phyloP scores from a whole-genome alignment of 2,113 vertebrate species.

The Eolophus roseicapilla region DNA sequence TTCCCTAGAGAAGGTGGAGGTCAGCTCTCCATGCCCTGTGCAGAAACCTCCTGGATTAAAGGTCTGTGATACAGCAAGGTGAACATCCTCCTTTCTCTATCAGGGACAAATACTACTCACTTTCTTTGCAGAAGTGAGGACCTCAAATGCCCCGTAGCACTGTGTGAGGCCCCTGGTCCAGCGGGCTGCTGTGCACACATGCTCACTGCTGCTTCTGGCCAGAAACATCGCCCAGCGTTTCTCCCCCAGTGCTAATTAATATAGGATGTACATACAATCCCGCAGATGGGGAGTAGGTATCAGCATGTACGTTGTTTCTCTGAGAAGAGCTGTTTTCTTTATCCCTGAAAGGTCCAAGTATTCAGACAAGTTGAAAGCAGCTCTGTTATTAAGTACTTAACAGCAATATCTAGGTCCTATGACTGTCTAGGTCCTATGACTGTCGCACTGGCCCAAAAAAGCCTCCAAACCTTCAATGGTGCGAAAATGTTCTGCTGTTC shows the following conservation, averaged over 20 bases:
- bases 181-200: neutral
- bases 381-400: neutral
- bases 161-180: rapidly evolving
- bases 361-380: neutral
- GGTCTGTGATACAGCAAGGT: neutral
- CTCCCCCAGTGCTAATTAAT: neutral
- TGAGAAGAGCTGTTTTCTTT: neutral
- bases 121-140: neutral
- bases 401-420: neutral
- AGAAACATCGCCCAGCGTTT: neutral
- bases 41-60: neutral
- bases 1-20: neutral
- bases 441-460: neutral
- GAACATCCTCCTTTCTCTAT: neutral
- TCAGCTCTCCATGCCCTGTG: neutral
- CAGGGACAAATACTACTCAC: neutral
- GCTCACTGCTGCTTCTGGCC: neutral
- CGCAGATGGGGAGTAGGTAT: rapidly evolving
- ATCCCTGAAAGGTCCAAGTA: neutral
- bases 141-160: neutral
- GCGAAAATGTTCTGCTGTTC: neutral
- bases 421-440: neutral
- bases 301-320: neutral
- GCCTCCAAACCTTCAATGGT: rapidly evolving
- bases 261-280: neutral